These are phyloP conservation scores for Lerista edwardsae DNA, from an alignment of 2,797 vertebrate species.

Conservation along the genomic window DNA sequence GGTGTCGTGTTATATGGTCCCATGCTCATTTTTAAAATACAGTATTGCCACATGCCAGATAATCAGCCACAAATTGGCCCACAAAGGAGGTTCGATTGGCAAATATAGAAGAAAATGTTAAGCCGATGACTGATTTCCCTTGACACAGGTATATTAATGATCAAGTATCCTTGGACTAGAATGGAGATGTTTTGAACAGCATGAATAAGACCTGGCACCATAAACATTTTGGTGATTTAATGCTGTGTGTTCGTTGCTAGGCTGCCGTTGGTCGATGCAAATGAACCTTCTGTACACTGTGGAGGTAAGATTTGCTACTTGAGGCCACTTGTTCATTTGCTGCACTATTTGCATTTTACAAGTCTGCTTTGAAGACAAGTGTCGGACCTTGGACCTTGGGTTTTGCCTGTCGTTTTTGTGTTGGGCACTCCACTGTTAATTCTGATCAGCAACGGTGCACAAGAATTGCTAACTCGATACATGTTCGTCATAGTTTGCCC, in stretches of 20 bases:
- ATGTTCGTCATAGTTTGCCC: neutral
- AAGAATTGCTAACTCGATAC: neutral
- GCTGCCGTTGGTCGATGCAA: slow-evolving; percentile 29
- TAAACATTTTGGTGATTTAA: slow-evolving; percentile 18
- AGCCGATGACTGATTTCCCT: neutral
- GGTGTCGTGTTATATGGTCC: neutral
- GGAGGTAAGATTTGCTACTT: slow-evolving; percentile 1
- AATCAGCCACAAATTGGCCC: neutral
- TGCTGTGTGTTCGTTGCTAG: neutral
- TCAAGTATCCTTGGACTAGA: neutral
- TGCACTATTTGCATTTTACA: neutral
- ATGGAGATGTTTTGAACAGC: neutral
- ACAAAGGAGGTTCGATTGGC: neutral
- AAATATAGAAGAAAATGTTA: neutral
- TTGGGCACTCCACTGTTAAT: neutral
- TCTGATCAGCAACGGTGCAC: neutral
- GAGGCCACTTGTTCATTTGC: neutral
- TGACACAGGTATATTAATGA: neutral
- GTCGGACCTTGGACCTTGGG: neutral
- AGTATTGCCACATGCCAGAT: neutral
- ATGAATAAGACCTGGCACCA: slow-evolving; percentile 1
- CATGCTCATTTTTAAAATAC: neutral
- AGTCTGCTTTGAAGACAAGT: slow-evolving; percentile 8
- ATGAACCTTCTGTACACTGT: slow-evolving; percentile 27
- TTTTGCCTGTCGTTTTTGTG: neutral